These are phyloP conservation scores for Matsumurasca onukii DNA, from an alignment of 1,140 invertebrate genomes.

Conservation along the genomic window DNA sequence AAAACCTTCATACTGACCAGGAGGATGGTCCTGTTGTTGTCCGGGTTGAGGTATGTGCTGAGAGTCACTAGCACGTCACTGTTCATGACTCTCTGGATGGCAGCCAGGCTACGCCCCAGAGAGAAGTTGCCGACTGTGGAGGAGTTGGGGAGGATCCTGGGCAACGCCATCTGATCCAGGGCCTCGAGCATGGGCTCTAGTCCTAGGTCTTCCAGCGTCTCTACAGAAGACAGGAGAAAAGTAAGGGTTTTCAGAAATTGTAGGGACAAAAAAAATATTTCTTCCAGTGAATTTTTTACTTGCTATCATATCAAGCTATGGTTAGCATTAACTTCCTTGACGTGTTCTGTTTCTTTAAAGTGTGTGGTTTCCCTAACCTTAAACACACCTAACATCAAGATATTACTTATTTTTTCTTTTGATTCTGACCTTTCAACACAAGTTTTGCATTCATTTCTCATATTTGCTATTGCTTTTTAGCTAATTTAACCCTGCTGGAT, in stretches of 20 bases:
- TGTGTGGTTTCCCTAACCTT: too few species aligned
- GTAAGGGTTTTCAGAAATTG: neutral
- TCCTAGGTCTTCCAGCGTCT: constrained; percentile 36
- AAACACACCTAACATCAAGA: too few species aligned
- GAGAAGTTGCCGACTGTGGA: constrained; percentile 28
- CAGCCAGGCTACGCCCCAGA: constrained; percentile 37
- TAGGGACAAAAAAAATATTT: too few species aligned
- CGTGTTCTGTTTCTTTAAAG: too few species aligned
- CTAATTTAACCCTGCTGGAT: too few species aligned
- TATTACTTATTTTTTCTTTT: too few species aligned
- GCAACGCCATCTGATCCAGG: constrained; percentile 34
- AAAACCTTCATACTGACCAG: constrained; percentile 31
- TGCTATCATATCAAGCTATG: too few species aligned
- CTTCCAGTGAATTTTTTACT: too few species aligned
- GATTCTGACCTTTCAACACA: too few species aligned
- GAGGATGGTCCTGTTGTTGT: constrained; percentile 35
- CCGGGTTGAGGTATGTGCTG: constrained; percentile 28
- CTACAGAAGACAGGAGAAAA: constrained; percentile 29
- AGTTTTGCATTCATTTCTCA: too few species aligned
- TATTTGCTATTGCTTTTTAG: too few species aligned
- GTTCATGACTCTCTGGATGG: constrained; percentile 38
- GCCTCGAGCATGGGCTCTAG: constrained; percentile 38
- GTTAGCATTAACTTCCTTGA: too few species aligned
- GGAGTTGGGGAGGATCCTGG: constrained; percentile 28
- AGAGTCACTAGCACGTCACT: constrained; percentile 40